These are phyloP conservation scores for Myopa testacea DNA, from an alignment of 2,888 invertebrate species.

Conservation along the genomic window DNA sequence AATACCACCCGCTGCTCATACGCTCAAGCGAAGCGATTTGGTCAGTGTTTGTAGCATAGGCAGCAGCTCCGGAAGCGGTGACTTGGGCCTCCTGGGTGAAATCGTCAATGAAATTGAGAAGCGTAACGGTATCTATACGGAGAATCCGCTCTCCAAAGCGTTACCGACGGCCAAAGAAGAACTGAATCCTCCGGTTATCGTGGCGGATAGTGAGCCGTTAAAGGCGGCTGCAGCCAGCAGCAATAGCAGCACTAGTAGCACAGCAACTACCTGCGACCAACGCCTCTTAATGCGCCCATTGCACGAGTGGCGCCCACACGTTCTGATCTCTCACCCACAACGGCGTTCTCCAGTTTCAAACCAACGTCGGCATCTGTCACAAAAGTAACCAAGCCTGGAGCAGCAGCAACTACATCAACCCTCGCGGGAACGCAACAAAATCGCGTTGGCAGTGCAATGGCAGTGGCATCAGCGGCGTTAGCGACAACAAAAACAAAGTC, in stretches of 20 bases:
- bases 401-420: slow-evolving; percentile 34
- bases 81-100: slow-evolving; percentile 84
- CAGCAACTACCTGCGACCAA: slow-evolving; percentile 75
- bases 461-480: slow-evolving; percentile 43
- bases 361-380: slow-evolving; percentile 47
- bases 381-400: slow-evolving; percentile 38
- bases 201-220: slow-evolving; percentile 63
- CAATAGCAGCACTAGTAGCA: slow-evolving; percentile 32
- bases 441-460: slow-evolving; percentile 18
- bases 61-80: slow-evolving; percentile 61
- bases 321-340: slow-evolving; percentile 61
- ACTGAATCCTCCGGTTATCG: slow-evolving; percentile 6
- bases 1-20: slow-evolving; percentile 71
- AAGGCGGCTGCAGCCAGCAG: slow-evolving; percentile 43
- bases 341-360: slow-evolving; percentile 66
- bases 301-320: slow-evolving; percentile 67
- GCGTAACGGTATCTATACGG: slow-evolving; percentile 86
- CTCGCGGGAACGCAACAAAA: neutral
- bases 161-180: slow-evolving; percentile 37
- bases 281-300: slow-evolving; percentile 77
- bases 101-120: slow-evolving; percentile 90
- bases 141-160: slow-evolving; percentile 74
- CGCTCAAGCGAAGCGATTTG: slow-evolving; percentile 61
- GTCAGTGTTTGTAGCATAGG: slow-evolving; percentile 64
- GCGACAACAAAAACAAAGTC: slow-evolving; percentile 40